Evolutionary conservation across 2,888 invertebrate species (phyloP), one percentile per base, ranked within the genome.

Genomic region (Gymnocheta viridis): DNA sequence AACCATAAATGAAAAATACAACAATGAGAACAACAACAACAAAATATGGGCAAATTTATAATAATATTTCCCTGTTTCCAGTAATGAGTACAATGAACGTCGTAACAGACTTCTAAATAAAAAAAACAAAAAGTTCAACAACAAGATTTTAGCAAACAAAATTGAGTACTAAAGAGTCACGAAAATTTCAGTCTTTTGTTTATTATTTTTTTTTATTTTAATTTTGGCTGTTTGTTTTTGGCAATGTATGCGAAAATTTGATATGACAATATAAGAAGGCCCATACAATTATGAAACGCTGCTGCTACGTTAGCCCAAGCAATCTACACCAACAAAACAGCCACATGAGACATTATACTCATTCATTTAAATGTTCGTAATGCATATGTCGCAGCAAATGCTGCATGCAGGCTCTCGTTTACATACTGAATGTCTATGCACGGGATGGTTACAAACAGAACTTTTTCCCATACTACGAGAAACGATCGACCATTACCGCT

Each of bases 251-350:
- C 77, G 66, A 77, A 78, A 41, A 72, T 67, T 54, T 44, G 5
- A 64, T 66, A 54, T 82, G 78, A 73, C 73, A 78, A 78, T 82
- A 81, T 82, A 80, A 82, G 81, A 72, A 84, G 82, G 72, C 81
- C 81, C 82, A 84, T 82, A 84, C 76, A 77, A 73, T 82, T 77
- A 81, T 79, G 77, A 70, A 41, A 64, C 67, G 82, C 41, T 41
- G 80, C 44, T 44, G 64, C 83, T 69, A 19, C 70, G 29, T 49
- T 82, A 72, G 47, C 44, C 44, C 67, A 47, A 72, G 9, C 17
- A 22, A 47, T 24, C 22, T 51, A 29, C 41, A 60, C 14, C 35
- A 60, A 69, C 72, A 72, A n/a, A n/a, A 58, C 67, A 69, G 12
- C 12, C 12, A 29, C n/a, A 62, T 51, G 22, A 62, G 12, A 29